These are phyloP conservation scores for Anticlea derivata DNA, from an alignment of 2,888 invertebrate species.

Conservation along the genomic window DNA sequence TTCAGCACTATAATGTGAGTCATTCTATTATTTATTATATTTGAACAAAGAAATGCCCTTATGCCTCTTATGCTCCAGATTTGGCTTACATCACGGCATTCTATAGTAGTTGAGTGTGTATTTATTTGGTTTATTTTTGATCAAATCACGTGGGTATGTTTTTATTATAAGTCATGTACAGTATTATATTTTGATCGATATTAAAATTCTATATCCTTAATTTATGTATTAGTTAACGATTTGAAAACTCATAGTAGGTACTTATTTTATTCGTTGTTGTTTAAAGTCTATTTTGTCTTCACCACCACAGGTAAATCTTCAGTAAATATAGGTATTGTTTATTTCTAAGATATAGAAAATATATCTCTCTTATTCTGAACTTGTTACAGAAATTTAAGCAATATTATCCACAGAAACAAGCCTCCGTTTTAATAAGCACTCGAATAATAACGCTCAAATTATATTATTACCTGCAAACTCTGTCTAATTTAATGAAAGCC, in stretches of 20 bases:
- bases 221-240: too few relatives aligned
- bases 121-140: constrained; percentile 29
- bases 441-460: constrained; percentile 33
- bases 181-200: too few relatives aligned
- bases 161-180: not conserved
- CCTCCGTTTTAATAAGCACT: constrained; percentile 30
- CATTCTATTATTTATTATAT: constrained; percentile 39
- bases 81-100: constrained; percentile 69
- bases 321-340: not conserved
- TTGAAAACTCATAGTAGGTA: too few relatives aligned
- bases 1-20: constrained; percentile 13
- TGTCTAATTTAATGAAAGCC: constrained; percentile 36
- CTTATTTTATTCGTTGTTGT: too few relatives aligned
- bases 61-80: constrained; percentile 53
- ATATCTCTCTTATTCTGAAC: too few relatives aligned
- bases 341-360: too few relatives aligned
- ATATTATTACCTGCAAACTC: constrained; percentile 36
- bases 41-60: constrained; percentile 67
- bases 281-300: too few relatives aligned
- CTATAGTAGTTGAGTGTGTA: constrained; percentile 58
- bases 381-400: constrained; percentile 1
- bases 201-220: too few relatives aligned
- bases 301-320: too few relatives aligned
- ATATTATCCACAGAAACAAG: constrained; percentile 7
- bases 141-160: constrained; percentile 21